These are phyloP conservation scores for Trogon surrucura DNA, from an alignment of 2,113 vertebrate species.

Conservation along the genomic window DNA sequence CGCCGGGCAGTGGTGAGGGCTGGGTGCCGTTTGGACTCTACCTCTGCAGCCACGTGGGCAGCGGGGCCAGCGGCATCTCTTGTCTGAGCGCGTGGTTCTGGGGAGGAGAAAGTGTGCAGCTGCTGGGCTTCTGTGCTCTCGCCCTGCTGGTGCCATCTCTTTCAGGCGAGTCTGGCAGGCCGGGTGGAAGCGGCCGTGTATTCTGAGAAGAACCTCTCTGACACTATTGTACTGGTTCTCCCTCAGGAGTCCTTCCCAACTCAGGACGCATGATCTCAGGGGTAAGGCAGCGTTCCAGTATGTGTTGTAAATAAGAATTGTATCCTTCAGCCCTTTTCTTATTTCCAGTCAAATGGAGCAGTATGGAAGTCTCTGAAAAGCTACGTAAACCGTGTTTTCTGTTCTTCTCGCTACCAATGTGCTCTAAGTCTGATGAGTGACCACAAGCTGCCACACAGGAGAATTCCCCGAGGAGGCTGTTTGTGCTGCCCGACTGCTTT, in stretches of 20 bases:
- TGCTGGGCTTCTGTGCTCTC: not conserved
- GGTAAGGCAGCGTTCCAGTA: not conserved
- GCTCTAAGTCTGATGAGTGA: not conserved
- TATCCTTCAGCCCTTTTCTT: not conserved
- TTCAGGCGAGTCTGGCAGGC: not conserved
- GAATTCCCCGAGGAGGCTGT: not conserved
- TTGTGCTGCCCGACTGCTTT: not conserved
- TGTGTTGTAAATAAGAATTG: not conserved
- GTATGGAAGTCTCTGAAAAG: not conserved
- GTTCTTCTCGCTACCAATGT: not conserved
- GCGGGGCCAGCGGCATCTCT: not conserved
- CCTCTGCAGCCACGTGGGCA: not conserved
- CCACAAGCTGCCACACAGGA: not conserved
- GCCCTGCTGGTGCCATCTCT: rapidly evolving
- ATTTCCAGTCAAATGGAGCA: not conserved
- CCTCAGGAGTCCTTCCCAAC: not conserved
- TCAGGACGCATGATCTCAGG: not conserved
- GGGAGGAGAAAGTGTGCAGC: not conserved
- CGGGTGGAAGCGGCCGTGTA: not conserved
- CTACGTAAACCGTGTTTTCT: not conserved
- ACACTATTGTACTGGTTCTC: not conserved
- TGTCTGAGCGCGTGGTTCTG: not conserved
- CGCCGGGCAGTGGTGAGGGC: not conserved
- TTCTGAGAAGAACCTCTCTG: not conserved
- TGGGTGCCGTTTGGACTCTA: not conserved